Evolutionary conservation across 2,888 invertebrate genomes (phyloP).

Genomic region (Eurytoma adleriae): DNA sequence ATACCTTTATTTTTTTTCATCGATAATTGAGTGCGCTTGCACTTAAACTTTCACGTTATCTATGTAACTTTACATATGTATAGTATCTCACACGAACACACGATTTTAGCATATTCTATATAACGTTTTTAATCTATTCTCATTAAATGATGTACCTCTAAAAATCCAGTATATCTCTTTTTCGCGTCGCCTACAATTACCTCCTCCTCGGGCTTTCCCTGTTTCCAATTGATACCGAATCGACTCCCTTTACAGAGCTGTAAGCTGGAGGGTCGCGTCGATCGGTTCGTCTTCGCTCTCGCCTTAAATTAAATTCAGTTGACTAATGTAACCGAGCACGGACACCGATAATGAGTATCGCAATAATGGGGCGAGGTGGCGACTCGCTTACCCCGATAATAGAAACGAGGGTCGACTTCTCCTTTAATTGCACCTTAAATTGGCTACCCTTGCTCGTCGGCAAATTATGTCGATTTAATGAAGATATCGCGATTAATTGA

Average conservation of each 20-base stretch:
- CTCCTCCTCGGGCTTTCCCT: slow-evolving; percentile 27
- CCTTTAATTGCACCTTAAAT: not conserved
- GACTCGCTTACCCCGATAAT: not conserved
- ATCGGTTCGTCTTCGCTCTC: slow-evolving; percentile 7
- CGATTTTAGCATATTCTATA: slow-evolving; percentile 29
- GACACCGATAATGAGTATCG: slow-evolving; percentile 36
- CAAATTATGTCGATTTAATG: too few relatives aligned
- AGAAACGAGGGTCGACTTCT: not conserved
- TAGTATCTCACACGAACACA: slow-evolving; percentile 55
- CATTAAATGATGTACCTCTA: slow-evolving; percentile 18
- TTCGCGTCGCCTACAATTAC: slow-evolving; percentile 29
- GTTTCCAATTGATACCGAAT: slow-evolving; percentile 43
- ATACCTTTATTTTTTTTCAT: slow-evolving; percentile 31
- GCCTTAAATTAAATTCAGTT: slow-evolving; percentile 32
- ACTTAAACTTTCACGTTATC: slow-evolving; percentile 44
- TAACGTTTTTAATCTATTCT: slow-evolving; percentile 38
- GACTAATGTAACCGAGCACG: slow-evolving; percentile 34
- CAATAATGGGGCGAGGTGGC: not conserved
- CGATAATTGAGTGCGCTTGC: slow-evolving; percentile 43
- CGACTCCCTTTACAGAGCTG: slow-evolving; percentile 16
- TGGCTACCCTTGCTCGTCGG: not conserved
- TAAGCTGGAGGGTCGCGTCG: not conserved
- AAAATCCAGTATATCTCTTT: not conserved
- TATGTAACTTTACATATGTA: slow-evolving; percentile 56
- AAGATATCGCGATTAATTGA: too few relatives aligned